phyloP scores from a whole-genome alignment of 1,140 invertebrate species.

The Dufourea novaeangliae region DNA sequence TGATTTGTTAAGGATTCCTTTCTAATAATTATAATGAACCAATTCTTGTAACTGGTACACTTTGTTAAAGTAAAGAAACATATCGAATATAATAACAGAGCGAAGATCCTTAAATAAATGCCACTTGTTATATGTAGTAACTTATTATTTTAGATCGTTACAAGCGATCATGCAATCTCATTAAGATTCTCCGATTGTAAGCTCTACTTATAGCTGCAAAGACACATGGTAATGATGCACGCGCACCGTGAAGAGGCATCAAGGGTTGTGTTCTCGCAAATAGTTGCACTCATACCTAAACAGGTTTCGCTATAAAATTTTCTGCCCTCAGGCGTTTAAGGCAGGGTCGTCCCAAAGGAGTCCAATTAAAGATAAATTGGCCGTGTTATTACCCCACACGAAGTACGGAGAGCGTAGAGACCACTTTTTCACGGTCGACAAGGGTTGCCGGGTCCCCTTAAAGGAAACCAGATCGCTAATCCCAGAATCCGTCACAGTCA shows the following conservation, averaged over 20 bases:
- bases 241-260: background rate
- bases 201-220: background rate
- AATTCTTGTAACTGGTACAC: too few relatives aligned
- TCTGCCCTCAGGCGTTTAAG: background rate
- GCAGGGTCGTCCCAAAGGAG: background rate
- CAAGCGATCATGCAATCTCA: background rate
- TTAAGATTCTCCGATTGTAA: background rate
- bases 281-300: background rate
- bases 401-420: background rate
- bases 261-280: background rate
- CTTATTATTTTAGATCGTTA: background rate
- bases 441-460: background rate
- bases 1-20: too few relatives aligned
- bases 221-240: background rate
- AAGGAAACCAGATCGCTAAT: background rate
- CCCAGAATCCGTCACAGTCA: background rate
- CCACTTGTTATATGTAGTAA: background rate
- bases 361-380: slow-evolving; percentile 2
- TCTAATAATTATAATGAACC: too few relatives aligned
- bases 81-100: background rate
- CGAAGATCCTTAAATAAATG: background rate
- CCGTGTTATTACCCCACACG: slow-evolving; percentile 1
- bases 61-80: too few relatives aligned
- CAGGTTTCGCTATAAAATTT: background rate
- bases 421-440: background rate